Evolutionary conservation across 2,888 invertebrate species (phyloP).

Genomic region (Frankliniella fusca): DNA sequence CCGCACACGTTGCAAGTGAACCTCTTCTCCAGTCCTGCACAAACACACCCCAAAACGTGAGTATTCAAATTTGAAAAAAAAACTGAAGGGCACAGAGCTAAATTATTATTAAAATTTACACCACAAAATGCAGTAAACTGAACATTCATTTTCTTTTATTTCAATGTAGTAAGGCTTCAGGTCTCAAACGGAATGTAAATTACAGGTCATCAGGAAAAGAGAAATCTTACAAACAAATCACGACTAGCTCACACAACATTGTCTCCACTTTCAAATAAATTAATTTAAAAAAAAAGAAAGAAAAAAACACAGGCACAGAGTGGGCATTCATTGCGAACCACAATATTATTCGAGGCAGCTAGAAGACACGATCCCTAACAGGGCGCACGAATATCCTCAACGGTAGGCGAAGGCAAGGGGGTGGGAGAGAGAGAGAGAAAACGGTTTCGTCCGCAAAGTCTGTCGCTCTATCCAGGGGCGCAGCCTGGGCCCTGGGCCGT

Average conservation of each 20-base stretch:
- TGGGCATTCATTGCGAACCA: background rate
- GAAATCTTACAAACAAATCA: background rate
- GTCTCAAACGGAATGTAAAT: background rate
- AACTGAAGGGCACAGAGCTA: background rate
- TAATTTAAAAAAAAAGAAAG: background rate
- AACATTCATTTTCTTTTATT: background rate
- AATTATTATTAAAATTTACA: background rate
- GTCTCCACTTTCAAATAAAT: background rate
- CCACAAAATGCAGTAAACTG: background rate
- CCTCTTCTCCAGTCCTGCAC: background rate
- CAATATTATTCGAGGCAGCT: background rate
- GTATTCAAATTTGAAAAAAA: background rate
- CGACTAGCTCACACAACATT: background rate
- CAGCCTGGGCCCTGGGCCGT: background rate
- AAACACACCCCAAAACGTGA: background rate
- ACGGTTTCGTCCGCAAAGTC: background rate
- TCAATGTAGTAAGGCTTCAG: too few species aligned
- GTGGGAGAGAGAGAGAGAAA: background rate
- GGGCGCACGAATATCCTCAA: background rate
- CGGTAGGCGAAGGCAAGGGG: background rate
- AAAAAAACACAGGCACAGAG: background rate
- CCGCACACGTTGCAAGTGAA: conserved; percentile 47
- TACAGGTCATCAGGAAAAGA: background rate
- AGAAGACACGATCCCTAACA: background rate
- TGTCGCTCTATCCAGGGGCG: background rate